These are phyloP conservation scores for Anguilla megastoma DNA, from an alignment of 2,797 vertebrate species.

Conservation along the genomic window DNA sequence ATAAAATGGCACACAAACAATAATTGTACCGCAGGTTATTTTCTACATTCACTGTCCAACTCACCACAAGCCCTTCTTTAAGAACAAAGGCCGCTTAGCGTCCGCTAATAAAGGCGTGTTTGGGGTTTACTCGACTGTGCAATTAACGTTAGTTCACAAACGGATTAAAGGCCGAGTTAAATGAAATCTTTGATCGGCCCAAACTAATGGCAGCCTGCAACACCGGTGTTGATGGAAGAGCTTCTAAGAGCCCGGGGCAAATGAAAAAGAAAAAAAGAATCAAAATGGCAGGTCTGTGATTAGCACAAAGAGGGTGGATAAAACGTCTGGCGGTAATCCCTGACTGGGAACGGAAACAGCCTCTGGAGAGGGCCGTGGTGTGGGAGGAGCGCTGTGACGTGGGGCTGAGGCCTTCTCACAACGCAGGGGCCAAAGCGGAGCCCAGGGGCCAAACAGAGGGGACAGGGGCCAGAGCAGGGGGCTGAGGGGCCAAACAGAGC, in stretches of 20 bases:
- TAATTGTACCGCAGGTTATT: neutral
- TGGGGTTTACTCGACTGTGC: neutral
- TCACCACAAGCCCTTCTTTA: neutral
- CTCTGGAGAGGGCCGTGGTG: conserved; percentile 19
- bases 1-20: conserved; percentile 3
- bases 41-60: neutral
- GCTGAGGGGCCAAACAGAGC: too few relatives aligned
- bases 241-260: conserved; percentile 51
- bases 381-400: conserved; percentile 37
- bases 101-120: conserved; percentile 21
- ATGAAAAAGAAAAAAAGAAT: conserved; percentile 47
- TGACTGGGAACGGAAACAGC: conserved; percentile 45
- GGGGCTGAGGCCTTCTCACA: neutral
- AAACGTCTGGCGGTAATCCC: conserved; percentile 51
- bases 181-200: conserved; percentile 54
- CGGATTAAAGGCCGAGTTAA: conserved; percentile 42
- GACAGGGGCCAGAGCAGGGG: too few relatives aligned
- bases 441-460: neutral
- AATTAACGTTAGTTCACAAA: conserved; percentile 43
- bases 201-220: conserved; percentile 49
- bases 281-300: conserved; percentile 37
- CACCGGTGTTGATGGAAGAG: conserved; percentile 58
- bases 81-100: conserved; percentile 37
- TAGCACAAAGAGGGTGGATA: conserved; percentile 34
- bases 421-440: neutral